Evolutionary conservation across 64 coral and sea anemone species (phyloP), one percentile per base, ranked within the genome.

Genomic region (Montipora cactus): DNA sequence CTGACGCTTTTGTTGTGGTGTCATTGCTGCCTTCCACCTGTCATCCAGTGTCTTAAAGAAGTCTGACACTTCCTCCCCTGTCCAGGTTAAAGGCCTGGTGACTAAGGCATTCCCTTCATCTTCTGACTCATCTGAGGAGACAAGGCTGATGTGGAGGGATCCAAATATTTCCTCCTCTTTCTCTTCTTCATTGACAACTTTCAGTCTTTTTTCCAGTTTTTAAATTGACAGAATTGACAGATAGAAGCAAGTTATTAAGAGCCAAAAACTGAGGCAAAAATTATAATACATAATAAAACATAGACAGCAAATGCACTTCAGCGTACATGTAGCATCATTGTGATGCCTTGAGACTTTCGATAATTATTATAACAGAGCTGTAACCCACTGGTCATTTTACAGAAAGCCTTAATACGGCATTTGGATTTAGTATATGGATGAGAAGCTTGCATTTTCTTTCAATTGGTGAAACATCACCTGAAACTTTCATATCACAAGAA

Each of bases 21-120:
- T 23, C n/a, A 74, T 74, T 55, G 52, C 52, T 55, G 49, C 18
- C 50, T 57, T 80, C 16, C n/a, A 80, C 5, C 49, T n/a, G 2
- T 53, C 15, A 50, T 80, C 50, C 19, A 80, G 45, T 8, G 0
- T 5, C 3, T 80, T 5, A 21, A 80, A 80, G 9, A 57, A 49
- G 10, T 57, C 15, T 3, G 49, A 21, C 16, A 80, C 49, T 8
- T 80, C 78, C 5, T 79, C 77, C 7, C 2, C 8, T 7, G 49
- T 79, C 78, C 78, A 80, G 50, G 78, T 22, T 4, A 80, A 20
- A 57, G 78, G 78, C 50, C 78, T 80, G 48, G 16, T 58, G n/a
- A 7, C 45, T 1, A 80, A 21, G 19, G 49, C n/a, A 20, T 51
- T 16, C 19, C 51, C 78, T 58, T 80, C 78, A 21, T 10, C 5